phyloP scores from a whole-genome alignment of 2,113 vertebrate species.

The Gila orcuttii region DNA sequence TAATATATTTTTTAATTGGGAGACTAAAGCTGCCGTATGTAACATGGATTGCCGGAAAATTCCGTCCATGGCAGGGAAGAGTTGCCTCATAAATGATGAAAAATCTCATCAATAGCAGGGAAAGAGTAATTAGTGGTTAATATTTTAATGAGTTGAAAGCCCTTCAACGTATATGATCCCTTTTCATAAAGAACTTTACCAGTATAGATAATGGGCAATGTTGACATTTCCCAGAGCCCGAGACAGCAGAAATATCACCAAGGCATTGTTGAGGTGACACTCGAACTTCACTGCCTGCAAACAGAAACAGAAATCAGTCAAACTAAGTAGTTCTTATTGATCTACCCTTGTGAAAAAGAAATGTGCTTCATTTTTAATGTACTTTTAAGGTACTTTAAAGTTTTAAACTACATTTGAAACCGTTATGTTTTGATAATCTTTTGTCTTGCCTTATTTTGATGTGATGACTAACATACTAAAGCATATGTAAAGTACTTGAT shows the following conservation, averaged over 20 bases:
- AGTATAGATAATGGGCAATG: conserved; percentile 91
- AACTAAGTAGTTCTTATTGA: neutral
- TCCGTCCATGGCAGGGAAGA: too few species aligned
- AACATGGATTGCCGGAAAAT: too few species aligned
- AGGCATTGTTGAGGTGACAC: conserved; percentile 88
- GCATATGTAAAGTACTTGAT: too few species aligned
- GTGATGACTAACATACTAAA: too few species aligned
- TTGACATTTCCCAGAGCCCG: conserved; percentile 90
- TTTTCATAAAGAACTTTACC: conserved; percentile 73
- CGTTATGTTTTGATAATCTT: too few species aligned
- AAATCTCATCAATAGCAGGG: too few species aligned
- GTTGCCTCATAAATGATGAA: too few species aligned
- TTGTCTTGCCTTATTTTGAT: too few species aligned
- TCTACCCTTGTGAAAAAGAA: neutral
- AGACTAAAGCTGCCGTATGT: too few species aligned
- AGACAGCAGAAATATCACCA: conserved; percentile 89
- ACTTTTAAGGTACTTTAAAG: too few species aligned
- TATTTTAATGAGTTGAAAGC: neutral
- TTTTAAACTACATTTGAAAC: neutral
- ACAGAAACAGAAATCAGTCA: conserved; percentile 27
- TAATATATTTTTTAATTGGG: too few species aligned
- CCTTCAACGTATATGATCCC: neutral
- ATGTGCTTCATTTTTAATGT: neutral
- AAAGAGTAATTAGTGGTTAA: neutral
- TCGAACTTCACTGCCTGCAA: conserved; percentile 92